Conservation (phyloP, 2,113 vertebrate genomes). For the Brachypteracias leptosomus region DNA sequence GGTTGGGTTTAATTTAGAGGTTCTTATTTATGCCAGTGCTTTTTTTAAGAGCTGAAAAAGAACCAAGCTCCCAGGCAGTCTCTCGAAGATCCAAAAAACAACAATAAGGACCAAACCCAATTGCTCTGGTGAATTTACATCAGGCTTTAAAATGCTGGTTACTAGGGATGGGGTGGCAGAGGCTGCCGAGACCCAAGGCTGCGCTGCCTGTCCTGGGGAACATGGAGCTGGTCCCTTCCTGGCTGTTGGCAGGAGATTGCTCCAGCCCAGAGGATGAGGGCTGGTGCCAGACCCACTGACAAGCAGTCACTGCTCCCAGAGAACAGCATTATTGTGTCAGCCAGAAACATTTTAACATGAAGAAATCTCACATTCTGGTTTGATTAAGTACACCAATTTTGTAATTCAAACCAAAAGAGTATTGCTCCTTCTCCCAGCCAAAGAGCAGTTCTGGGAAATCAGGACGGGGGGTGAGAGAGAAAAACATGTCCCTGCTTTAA, state of each 20-base stretch:
- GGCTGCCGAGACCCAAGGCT: neutral
- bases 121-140: neutral
- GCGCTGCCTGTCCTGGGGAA: neutral
- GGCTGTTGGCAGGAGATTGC: neutral
- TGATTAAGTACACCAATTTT: neutral
- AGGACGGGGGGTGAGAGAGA: neutral
- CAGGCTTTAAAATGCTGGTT: neutral
- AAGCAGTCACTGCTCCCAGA: neutral
- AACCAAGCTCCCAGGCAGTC: neutral
- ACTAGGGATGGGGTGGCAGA: accelerated
- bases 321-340: neutral
- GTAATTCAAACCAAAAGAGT: neutral
- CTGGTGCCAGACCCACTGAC: neutral
- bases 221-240: neutral
- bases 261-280: neutral
- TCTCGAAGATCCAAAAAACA: neutral
- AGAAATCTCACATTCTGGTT: neutral
- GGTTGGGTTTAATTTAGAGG: neutral
- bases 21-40: neutral
- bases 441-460: neutral
- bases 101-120: neutral
- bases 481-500: neutral
- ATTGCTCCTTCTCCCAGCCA: neutral
- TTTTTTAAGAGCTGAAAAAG: neutral
- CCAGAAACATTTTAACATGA: neutral